Base-by-base conservation (phyloP, 2,797 vertebrate species). In the Orestias chungarensis region DNA sequence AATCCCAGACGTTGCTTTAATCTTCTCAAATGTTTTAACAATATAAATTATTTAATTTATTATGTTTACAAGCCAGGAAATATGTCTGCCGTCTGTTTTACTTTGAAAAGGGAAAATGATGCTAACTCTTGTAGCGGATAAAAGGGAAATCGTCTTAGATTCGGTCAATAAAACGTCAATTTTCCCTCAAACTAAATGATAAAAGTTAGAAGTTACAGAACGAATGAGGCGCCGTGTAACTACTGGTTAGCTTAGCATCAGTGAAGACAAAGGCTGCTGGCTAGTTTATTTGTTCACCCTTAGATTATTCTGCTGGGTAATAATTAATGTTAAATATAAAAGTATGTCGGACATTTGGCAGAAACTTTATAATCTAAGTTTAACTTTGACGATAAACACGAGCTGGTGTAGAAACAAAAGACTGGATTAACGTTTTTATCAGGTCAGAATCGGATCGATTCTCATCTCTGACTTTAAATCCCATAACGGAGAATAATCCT, bases 41-140 rank as follows among this genome's bases (percentile, higher is more conserved):
- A 27, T 6, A 62, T 0, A 20, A 61, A 25, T 15, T n/a, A 40
- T 40, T 42, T 62, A 62, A 12, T 38, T 2, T 18, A 61, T 18
- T 35, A 61, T 5, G 59, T 62, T 40, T 42, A 62, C 23, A 40
- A 23, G 33, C 35, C 35, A 40, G 40, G 23, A 25, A 38, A 38
- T 20, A 40, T 2, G 10, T 33, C 35, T 7, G 1, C 12, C 35
- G 3, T 62, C 23, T n/a, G 11, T 62, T 62, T 62, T n/a, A n/a
- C 35, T 6, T 62, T n/a, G n/a, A 62, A 61, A 62, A 62, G 59
- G 59, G 59, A 62, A 61, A 40, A 38, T 42, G 15, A 40, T 3
- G 35, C 59, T 62, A 62, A 42, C 59, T 15, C 23, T 50, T 11
- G 25, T 3, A n/a, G 49, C 49, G 1, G 18, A n/a, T n/a, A n/a